These are phyloP conservation scores for Drosophila azteca DNA, from an alignment of 1,140 invertebrate genomes.

Conservation along the genomic window DNA sequence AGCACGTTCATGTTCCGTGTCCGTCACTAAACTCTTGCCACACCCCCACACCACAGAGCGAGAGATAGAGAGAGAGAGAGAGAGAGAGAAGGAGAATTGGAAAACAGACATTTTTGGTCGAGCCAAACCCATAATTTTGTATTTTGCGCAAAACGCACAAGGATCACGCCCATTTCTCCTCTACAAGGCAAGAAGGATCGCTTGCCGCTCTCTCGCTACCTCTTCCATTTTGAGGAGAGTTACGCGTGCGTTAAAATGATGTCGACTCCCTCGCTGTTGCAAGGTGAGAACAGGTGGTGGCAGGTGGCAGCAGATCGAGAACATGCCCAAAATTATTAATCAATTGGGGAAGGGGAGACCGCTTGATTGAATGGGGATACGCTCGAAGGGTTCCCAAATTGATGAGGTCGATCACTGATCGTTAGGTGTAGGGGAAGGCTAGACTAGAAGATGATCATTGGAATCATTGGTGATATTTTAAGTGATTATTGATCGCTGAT, in stretches of 20 bases:
- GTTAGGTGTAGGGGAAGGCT: too few species aligned
- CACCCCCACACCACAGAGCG: constrained; percentile 37
- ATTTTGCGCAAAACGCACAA: constrained; percentile 68
- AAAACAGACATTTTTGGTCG: constrained; percentile 32
- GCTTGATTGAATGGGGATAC: neutral
- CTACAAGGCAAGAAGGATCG: constrained; percentile 1
- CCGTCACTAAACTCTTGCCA: constrained; percentile 73
- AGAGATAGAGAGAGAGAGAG: constrained; percentile 1
- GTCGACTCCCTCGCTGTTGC: constrained; percentile 50
- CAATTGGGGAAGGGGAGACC: neutral
- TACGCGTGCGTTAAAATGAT: constrained; percentile 69
- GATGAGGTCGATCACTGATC: neutral
- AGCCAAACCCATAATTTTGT: constrained; percentile 77
- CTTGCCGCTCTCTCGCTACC: neutral
- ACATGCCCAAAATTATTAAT: constrained; percentile 43
- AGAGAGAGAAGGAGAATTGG: constrained; percentile 5
- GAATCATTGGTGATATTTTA: neutral
- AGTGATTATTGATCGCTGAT: too few species aligned
- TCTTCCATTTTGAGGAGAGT: constrained; percentile 18
- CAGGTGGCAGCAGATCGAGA: constrained; percentile 32
- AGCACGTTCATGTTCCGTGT: constrained; percentile 74
- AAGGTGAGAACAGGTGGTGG: constrained; percentile 70
- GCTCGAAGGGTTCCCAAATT: neutral
- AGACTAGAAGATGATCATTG: neutral
- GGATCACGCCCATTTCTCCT: constrained; percentile 61